phyloP scores from a whole-genome alignment of 2,888 invertebrate species.

The Drosophila leonis region DNA sequence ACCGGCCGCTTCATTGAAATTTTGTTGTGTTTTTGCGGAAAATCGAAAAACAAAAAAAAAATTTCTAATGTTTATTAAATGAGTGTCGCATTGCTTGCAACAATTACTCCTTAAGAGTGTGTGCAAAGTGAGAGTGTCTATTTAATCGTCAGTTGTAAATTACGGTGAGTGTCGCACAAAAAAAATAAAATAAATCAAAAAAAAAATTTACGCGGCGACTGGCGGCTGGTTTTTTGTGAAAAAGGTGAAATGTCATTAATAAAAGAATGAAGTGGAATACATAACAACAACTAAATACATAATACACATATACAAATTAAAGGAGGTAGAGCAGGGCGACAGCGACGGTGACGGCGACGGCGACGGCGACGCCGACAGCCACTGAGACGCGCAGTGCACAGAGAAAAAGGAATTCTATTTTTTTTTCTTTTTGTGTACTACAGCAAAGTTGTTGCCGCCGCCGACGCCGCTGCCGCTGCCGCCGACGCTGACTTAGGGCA shows the following conservation, averaged over 20 bases:
- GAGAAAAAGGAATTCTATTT: slow-evolving; percentile 67
- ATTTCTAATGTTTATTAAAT: slow-evolving; percentile 70
- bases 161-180: slow-evolving; percentile 67
- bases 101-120: slow-evolving; percentile 70
- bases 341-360: slow-evolving; percentile 36
- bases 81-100: slow-evolving; percentile 60
- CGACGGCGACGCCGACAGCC: slow-evolving; percentile 25
- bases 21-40: slow-evolving; percentile 74
- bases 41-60: slow-evolving; percentile 65
- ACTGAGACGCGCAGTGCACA: slow-evolving; percentile 42
- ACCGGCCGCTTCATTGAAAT: slow-evolving; percentile 45
- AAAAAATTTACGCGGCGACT: slow-evolving; percentile 61
- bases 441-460: slow-evolving; percentile 61
- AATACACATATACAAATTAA: slow-evolving; percentile 45
- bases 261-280: slow-evolving; percentile 59
- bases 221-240: slow-evolving; percentile 44
- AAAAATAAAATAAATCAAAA: slow-evolving; percentile 6
- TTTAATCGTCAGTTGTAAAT: slow-evolving; percentile 59
- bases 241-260: slow-evolving; percentile 77
- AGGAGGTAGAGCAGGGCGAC: slow-evolving; percentile 33
- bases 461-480: slow-evolving; percentile 31
- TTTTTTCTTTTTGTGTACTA: slow-evolving; percentile 77
- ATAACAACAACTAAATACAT: slow-evolving; percentile 46
- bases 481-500: slow-evolving; percentile 13
- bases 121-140: slow-evolving; percentile 48